Conservation (phyloP, 53 echinoderm and acorn worm species). For the Actinopyga echinites region DNA sequence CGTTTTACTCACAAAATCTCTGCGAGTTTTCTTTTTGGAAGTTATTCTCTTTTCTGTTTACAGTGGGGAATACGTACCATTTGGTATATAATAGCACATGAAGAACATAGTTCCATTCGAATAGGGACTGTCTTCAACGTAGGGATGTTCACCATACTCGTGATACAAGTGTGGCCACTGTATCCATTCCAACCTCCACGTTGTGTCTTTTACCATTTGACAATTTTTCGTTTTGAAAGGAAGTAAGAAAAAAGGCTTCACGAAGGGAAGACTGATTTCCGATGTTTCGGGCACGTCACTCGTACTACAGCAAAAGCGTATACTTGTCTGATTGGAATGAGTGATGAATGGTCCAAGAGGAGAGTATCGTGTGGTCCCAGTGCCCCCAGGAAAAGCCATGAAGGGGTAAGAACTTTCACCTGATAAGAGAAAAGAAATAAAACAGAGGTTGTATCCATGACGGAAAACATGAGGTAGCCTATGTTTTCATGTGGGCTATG, state of each 20-base stretch:
- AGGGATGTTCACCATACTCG: slow-evolving; percentile 18
- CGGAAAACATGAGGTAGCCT: too few relatives aligned
- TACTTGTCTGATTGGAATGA: slow-evolving; percentile 6
- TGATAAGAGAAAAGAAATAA: neutral
- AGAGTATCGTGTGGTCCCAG: neutral
- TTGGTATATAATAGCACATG: slow-evolving; percentile 10
- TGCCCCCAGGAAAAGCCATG: neutral
- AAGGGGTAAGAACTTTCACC: slow-evolving; percentile 24
- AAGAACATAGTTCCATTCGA: neutral
- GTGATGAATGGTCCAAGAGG: neutral
- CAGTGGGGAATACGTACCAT: neutral
- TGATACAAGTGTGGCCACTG: slow-evolving; percentile 19
- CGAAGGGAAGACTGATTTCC: slow-evolving; percentile 11
- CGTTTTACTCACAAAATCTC: too few relatives aligned
- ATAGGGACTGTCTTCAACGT: neutral
- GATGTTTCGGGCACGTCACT: neutral
- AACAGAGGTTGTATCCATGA: too few relatives aligned
- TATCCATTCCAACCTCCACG: slow-evolving; percentile 8
- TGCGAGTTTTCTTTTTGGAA: too few relatives aligned
- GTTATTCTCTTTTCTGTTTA: too few relatives aligned
- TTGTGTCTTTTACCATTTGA: neutral
- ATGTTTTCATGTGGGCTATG: too few relatives aligned
- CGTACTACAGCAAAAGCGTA: slow-evolving; percentile 15
- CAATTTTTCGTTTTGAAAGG: neutral
- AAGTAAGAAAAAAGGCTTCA: slow-evolving; percentile 20